phyloP scores from a whole-genome alignment of 2,113 vertebrate genomes.

The Cettia cetti region DNA sequence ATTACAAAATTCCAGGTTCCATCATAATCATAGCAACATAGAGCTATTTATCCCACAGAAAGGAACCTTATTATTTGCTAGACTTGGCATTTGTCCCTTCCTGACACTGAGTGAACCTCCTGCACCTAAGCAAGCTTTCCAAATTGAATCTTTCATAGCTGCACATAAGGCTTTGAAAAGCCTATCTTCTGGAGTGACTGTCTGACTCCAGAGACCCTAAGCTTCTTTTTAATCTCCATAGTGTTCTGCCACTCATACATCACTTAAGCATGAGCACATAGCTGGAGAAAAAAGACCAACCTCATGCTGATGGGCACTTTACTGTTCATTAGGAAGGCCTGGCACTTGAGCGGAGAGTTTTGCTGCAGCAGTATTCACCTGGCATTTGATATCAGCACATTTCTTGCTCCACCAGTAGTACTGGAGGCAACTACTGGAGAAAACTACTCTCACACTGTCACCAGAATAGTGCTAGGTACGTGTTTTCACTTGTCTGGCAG shows the following conservation, averaged over 20 bases:
- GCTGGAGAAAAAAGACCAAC: background rate
- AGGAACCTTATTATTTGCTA: background rate
- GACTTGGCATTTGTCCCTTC: background rate
- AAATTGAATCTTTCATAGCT: background rate
- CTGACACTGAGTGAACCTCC: background rate
- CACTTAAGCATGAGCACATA: background rate
- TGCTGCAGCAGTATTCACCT: background rate
- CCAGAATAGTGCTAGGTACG: background rate
- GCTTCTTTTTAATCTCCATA: background rate
- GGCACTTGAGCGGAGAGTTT: background rate
- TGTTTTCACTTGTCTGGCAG: background rate
- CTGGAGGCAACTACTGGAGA: background rate
- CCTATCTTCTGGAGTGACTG: background rate
- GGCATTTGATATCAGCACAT: background rate
- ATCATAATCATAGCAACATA: background rate
- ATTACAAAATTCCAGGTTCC: background rate
- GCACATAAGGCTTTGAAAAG: background rate
- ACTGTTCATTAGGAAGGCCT: background rate
- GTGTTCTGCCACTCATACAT: background rate
- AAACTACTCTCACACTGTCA: background rate
- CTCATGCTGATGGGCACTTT: background rate
- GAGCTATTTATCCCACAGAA: background rate
- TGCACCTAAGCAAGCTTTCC: background rate
- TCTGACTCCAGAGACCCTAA: background rate
- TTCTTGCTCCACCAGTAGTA: background rate